Evolutionary conservation across 2,797 vertebrate species (phyloP).

Genomic region (Prunella strophiata): DNA sequence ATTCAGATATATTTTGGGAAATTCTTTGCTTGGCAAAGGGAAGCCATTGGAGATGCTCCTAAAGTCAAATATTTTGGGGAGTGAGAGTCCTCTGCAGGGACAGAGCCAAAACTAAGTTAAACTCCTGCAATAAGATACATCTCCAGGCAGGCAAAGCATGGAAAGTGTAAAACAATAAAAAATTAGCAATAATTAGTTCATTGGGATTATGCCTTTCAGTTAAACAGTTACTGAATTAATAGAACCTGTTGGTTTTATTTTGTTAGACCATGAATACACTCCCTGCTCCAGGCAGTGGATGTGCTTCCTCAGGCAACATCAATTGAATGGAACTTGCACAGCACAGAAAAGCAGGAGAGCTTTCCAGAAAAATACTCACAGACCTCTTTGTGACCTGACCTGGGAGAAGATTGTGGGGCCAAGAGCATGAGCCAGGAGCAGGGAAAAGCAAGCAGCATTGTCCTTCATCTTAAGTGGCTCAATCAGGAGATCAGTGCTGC

Average conservation of each 20-base stretch:
- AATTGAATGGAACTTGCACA: not conserved
- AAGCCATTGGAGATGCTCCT: not conserved
- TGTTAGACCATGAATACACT: not conserved
- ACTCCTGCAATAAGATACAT: not conserved
- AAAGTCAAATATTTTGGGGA: not conserved
- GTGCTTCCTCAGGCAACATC: not conserved
- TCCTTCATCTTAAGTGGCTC: not conserved
- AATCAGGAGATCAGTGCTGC: not conserved
- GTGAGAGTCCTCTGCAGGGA: not conserved
- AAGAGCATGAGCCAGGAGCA: not conserved
- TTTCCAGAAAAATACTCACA: not conserved
- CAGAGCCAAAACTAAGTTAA: not conserved
- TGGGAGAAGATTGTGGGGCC: not conserved
- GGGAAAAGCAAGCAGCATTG: not conserved
- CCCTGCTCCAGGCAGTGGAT: rapidly evolving
- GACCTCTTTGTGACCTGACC: not conserved
- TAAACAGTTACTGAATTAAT: not conserved
- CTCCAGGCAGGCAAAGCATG: rapidly evolving
- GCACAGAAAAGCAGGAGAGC: not conserved
- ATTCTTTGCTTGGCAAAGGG: not conserved
- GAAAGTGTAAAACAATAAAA: not conserved
- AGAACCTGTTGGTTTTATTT: not conserved
- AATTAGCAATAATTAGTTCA: not conserved
- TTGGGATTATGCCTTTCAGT: not conserved
- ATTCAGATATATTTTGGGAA: not conserved